Base-by-base conservation (phyloP, 1,140 invertebrate species). In the Anastrepha obliqua region DNA sequence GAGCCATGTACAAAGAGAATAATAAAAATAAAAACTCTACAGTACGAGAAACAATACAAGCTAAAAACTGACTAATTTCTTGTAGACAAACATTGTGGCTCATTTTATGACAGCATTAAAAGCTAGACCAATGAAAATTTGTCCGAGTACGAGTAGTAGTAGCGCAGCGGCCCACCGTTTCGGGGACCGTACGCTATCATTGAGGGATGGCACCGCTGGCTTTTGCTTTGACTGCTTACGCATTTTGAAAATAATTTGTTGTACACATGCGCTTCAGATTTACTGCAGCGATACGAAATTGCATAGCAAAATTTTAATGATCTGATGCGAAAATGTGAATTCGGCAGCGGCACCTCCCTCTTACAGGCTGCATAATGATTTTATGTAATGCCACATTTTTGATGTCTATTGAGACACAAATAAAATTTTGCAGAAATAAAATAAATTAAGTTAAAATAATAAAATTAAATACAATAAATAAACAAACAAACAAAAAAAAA, bases 261-360 rank as follows among this genome's bases (percentile, higher is more conserved):
- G 85, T 58, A 86, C 85, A 86, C 85, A 86, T 86, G 85, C 85
- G 85, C 62, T 86, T 20, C 85, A 86, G 85, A 86, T 86, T 55
- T 86, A 55, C 51, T 81, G 74, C 74, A 55, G 47, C 74, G 74
- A 81, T 81, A 81, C 20, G 47, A 81, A 81, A 81, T 55, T 81
- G 47, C 70, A 74, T 74, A 11, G 70, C 74, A 29, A 81, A 81
- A 58, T 81, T 81, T 81, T 55, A 81, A 81, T 81, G 51, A 55
- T 81, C 74, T 81, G 60, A 17, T 62, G n/a, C n/a, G 15, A 62
- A 62, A 13, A 55, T n/a, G 47, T 55, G 44, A 81, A 81, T 29
- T 81, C 47, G 47, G 47, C n/a, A 8, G 74, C 47, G 17, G n/a
- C 74, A 58, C 0, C n/a, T 29, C 47, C 11, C 47, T 5, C n/a